Base-by-base conservation (phyloP, 1,140 invertebrate species). In the Drosophila yakuba region DNA sequence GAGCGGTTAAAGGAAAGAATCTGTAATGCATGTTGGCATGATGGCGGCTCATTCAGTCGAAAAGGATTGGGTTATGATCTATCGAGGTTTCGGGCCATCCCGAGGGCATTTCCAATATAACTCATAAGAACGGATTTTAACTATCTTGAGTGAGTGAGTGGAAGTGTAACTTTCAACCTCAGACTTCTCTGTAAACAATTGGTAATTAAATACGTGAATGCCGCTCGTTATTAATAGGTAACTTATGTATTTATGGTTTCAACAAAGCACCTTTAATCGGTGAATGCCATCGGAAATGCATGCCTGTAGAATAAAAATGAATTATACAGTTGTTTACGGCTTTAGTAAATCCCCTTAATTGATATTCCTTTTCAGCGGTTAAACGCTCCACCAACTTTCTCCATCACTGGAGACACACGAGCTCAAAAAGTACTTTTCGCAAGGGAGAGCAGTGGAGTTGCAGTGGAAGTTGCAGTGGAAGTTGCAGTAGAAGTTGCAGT, bases 61-160 rank as follows among this genome's bases (percentile, higher is more conserved):
- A 68, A 52, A 44, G 64, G 64, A 67, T 68, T 68, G 45, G 38
- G 36, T 52, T 67, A 68, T 68, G 64, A 67, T 67, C 61, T 20
- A 43, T 67, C 12, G 47, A 28, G 45, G 17, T 28, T 8, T 32
- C 32, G 32, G 32, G 38, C 14, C 14, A 15, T 44, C 60, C 10
- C 12, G 6, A 1, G 20, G 32, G 36, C 7, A 66, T 41, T 41
- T 47, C 4, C 36, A 41, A 66, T 66, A 28, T 32, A 50, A 66
- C 64, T 63, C 43, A 60, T 23, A 43, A 32, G 60, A 25, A 10
- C 10, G 35, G 32, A 8, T 32, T 10, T 32, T 4, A 15, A 4
- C 10, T 4, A 7, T 12, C 17, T 44, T 45, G 4, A 2, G 6
- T 4, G 7, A 12, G 36, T 38, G 2, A 14, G 1, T 38, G 10